Evolutionary conservation across 2,888 invertebrate species (phyloP).

Genomic region (Nematopogon swammerdamellus): DNA sequence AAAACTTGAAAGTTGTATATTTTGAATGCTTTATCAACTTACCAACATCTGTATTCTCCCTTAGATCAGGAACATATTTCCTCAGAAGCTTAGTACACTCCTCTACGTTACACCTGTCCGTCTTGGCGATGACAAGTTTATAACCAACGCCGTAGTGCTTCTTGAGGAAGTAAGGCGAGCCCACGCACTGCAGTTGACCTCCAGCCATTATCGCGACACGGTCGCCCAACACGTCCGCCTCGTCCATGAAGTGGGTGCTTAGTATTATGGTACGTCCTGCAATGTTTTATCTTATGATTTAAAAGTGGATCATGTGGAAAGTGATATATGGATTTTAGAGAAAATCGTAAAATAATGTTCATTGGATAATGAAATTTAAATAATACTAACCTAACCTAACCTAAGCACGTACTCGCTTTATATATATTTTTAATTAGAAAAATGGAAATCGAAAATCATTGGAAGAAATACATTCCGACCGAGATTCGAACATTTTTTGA

Average conservation of each 20-base stretch:
- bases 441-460: too few relatives aligned
- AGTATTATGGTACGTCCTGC: slow-evolving; percentile 73
- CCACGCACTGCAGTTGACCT: slow-evolving; percentile 76
- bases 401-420: too few relatives aligned
- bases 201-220: slow-evolving; percentile 85
- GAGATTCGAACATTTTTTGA: too few relatives aligned
- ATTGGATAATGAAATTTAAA: too few relatives aligned
- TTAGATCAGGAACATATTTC: slow-evolving; percentile 62
- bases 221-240: slow-evolving; percentile 84
- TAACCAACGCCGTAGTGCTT: slow-evolving; percentile 86
- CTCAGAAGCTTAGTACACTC: slow-evolving; percentile 56
- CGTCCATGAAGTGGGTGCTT: slow-evolving; percentile 89
- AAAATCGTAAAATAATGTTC: too few relatives aligned
- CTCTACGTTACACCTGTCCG: slow-evolving; percentile 27
- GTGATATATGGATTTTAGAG: too few relatives aligned
- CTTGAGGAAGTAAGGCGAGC: slow-evolving; percentile 79
- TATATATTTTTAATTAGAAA: too few relatives aligned
- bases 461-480: too few relatives aligned
- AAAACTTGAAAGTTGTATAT: too few relatives aligned
- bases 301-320: slow-evolving; percentile 1
- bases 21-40: too few relatives aligned
- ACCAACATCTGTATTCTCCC: slow-evolving; percentile 70
- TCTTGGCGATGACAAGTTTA: slow-evolving; percentile 62
- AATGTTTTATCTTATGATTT: neutral
- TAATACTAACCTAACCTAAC: too few relatives aligned